phyloP scores from a whole-genome alignment of 2,113 vertebrate species.

The Colaptes auratus region DNA sequence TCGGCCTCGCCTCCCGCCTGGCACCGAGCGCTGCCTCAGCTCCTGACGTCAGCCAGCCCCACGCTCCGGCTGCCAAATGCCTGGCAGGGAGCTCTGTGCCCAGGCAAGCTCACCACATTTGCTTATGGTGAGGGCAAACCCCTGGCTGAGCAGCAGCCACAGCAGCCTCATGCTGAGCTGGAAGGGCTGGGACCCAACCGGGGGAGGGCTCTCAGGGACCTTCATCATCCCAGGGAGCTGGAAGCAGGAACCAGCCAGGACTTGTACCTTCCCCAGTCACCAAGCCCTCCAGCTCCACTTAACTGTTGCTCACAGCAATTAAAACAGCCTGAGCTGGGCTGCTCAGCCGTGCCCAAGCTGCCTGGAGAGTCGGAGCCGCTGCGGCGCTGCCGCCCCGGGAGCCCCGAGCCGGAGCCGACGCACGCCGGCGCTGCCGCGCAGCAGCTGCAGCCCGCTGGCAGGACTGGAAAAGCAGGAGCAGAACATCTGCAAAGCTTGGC shows the following conservation, averaged over 20 bases:
- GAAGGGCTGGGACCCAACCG: fast-evolving
- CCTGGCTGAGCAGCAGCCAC: not conserved
- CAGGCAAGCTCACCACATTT: not conserved
- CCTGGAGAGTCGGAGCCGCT: not conserved
- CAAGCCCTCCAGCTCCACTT: fast-evolving
- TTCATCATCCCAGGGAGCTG: fast-evolving
- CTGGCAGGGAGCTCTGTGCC: not conserved
- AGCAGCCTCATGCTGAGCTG: not conserved
- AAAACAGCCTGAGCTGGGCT: not conserved
- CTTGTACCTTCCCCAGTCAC: fast-evolving
- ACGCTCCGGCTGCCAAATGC: not conserved
- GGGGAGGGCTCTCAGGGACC: not conserved
- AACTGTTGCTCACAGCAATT: not conserved
- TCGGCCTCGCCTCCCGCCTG: not conserved
- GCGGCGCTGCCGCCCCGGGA: not conserved
- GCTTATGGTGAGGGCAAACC: not conserved
- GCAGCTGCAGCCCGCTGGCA: not conserved
- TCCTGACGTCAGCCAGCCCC: not conserved
- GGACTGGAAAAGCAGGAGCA: conserved; percentile 65
- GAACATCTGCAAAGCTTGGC: conserved; percentile 59
- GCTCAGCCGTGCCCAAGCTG: not conserved
- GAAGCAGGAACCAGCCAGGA: fast-evolving
- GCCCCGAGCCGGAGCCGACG: conserved; percentile 39
- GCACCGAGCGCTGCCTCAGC: not conserved
- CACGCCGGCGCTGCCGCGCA: not conserved